Conservation (phyloP, 2,888 invertebrate species). For the Rhagophthalmus giganteus region DNA sequence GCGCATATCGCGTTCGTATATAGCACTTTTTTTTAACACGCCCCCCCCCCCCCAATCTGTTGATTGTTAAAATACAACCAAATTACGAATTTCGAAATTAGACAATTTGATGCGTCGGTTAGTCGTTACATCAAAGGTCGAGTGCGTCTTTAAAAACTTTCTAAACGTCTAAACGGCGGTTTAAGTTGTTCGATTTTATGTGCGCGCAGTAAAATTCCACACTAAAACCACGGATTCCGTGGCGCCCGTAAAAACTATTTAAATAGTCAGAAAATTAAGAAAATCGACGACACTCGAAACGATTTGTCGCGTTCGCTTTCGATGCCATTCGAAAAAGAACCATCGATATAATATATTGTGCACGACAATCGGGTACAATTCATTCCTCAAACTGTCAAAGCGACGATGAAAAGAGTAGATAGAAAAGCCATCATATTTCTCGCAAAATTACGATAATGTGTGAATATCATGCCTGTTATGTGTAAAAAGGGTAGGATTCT, state of each 20-base stretch:
- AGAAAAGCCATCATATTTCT: slow-evolving; percentile 25
- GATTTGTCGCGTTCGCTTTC: neutral
- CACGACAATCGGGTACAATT: slow-evolving; percentile 7
- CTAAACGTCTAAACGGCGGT: neutral
- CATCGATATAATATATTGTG: neutral
- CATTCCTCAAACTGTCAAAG: slow-evolving; percentile 14
- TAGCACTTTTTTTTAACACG: neutral
- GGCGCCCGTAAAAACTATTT: too few relatives aligned
- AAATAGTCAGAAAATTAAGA: too few relatives aligned
- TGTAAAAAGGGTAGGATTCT: slow-evolving; percentile 30
- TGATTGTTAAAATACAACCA: too few relatives aligned
- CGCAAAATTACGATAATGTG: slow-evolving; percentile 31
- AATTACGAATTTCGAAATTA: too few relatives aligned
- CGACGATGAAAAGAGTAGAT: slow-evolving; percentile 23
- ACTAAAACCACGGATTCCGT: too few relatives aligned
- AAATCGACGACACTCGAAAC: too few relatives aligned
- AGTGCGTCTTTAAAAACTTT: too few relatives aligned
- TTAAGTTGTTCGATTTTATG: neutral
- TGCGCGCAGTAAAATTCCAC: neutral
- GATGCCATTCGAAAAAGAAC: neutral
- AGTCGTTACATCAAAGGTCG: too few relatives aligned
- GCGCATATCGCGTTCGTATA: too few relatives aligned
- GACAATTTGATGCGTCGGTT: too few relatives aligned
- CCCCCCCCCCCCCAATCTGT: too few relatives aligned
- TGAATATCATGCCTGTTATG: slow-evolving; percentile 31